phyloP scores from a whole-genome alignment of 2,113 vertebrate species.

The Grus americana region DNA sequence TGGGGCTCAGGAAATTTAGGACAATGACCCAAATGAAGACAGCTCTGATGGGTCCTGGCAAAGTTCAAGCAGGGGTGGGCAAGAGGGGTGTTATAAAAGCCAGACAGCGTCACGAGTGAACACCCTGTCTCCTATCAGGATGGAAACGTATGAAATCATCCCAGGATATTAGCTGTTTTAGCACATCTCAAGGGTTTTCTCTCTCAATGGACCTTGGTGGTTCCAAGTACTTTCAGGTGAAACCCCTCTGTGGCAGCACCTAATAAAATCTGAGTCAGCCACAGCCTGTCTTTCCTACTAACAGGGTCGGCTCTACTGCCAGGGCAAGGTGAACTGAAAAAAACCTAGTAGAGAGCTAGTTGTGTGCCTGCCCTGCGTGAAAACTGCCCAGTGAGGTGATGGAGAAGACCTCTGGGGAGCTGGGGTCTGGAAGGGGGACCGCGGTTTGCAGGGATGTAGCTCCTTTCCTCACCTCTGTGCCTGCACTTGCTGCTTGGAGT shows the following conservation, averaged over 20 bases:
- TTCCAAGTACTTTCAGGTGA: neutral
- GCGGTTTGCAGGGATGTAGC: fast-evolving
- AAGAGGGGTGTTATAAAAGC: neutral
- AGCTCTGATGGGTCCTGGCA: neutral
- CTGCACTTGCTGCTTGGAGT: neutral
- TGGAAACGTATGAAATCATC: neutral
- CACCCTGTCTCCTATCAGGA: neutral
- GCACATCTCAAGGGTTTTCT: neutral
- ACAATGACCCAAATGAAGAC: neutral
- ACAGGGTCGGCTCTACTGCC: neutral
- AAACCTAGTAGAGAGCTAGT: neutral
- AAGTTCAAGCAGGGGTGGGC: neutral
- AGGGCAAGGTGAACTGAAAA: neutral
- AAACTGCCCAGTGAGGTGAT: neutral
- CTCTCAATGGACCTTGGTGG: neutral
- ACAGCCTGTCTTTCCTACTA: neutral
- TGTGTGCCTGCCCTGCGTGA: neutral
- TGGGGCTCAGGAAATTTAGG: neutral
- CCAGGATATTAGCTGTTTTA: neutral
- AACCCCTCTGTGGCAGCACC: neutral
- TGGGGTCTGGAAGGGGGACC: neutral
- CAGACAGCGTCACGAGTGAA: neutral
- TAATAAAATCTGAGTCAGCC: neutral
- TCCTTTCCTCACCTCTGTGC: neutral
- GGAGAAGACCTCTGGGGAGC: neutral